phyloP scores from a whole-genome alignment of 2,888 invertebrate genomes.

The Nephrotoma flavescens region DNA sequence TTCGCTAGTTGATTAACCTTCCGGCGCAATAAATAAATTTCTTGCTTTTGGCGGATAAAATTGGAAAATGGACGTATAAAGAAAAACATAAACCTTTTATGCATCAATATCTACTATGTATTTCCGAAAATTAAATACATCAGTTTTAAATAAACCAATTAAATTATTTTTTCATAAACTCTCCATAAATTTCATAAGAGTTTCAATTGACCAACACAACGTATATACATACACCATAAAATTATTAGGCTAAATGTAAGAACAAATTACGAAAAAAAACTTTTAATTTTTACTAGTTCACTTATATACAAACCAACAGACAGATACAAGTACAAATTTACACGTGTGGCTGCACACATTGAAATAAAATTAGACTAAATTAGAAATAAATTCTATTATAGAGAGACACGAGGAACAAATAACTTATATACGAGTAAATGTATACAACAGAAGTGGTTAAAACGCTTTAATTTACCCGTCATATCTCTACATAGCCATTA shows the following conservation, averaged over 20 bases:
- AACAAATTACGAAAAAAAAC: not conserved
- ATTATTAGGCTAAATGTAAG: not conserved
- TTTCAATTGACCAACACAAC: not conserved
- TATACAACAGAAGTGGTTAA: not conserved
- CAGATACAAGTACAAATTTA: not conserved
- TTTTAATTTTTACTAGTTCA: not conserved
- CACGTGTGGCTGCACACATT: not conserved
- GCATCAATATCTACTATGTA: no score
- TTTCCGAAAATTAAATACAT: not conserved
- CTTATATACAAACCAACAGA: not conserved
- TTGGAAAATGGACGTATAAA: not conserved
- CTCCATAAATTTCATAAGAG: not conserved
- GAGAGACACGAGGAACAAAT: not conserved
- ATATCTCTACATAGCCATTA: not conserved
- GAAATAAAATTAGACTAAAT: not conserved
- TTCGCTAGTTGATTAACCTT: not conserved
- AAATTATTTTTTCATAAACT: not conserved
- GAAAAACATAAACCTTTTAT: not conserved
- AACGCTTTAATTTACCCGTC: not conserved
- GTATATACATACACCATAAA: not conserved
- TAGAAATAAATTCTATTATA: not conserved
- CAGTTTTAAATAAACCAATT: not conserved
- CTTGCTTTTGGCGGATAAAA: not conserved
- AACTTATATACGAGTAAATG: not conserved
- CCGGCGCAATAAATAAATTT: not conserved